Conservation (phyloP, 2,113 vertebrate species). For the Scalopus aquaticus region DNA sequence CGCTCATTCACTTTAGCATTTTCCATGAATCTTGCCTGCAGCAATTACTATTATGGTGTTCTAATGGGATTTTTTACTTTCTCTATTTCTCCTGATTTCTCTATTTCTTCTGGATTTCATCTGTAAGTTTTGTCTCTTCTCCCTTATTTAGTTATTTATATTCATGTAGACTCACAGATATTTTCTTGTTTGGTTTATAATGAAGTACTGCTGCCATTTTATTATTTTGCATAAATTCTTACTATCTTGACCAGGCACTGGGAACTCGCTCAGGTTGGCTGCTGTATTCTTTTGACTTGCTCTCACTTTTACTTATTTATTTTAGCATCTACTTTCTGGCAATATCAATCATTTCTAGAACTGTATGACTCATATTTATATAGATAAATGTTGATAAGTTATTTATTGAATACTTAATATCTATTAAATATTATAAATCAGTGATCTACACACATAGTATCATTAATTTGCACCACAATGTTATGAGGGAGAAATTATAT, state of each 20-base stretch:
- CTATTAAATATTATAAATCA: not conserved
- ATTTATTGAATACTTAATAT: not conserved
- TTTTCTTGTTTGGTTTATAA: conserved; percentile 35
- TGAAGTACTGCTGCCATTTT: conserved; percentile 6
- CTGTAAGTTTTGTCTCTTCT: not conserved
- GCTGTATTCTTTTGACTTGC: not conserved
- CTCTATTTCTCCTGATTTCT: not conserved
- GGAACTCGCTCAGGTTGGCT: not conserved
- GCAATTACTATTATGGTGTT: not conserved
- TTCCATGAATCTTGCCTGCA: not conserved
- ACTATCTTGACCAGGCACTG: not conserved
- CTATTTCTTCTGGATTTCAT: not conserved
- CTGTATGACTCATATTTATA: not conserved
- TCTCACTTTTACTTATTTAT: not conserved
- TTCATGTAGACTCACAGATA: not conserved
- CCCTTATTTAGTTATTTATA: conserved; percentile 22
- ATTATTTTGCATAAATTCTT: not conserved
- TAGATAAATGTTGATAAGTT: not conserved
- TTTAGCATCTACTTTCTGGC: not conserved
- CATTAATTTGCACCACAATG: not conserved
- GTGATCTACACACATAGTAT: not conserved
- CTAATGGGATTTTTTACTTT: not conserved
- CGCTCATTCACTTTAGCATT: not conserved
- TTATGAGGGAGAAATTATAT: not conserved
- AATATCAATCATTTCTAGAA: not conserved